These are phyloP conservation scores for Todus mexicanus DNA, from an alignment of 2,797 vertebrate species.

Conservation along the genomic window DNA sequence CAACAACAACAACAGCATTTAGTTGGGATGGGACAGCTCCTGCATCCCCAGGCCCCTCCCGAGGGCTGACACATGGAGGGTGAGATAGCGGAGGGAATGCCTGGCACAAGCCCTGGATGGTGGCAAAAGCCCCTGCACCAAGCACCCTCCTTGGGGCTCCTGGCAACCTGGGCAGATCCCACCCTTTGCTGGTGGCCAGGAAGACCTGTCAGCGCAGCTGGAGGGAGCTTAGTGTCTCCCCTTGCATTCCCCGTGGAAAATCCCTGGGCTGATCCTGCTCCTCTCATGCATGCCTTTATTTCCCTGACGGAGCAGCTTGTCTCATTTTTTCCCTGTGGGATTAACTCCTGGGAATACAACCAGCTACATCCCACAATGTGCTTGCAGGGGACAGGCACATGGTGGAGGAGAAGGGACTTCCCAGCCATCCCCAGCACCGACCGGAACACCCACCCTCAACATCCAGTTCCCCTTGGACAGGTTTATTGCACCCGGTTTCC, in stretches of 20 bases:
- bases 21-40: background rate
- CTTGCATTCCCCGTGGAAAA: background rate
- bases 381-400: rapidly evolving
- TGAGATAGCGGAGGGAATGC: background rate
- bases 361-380: background rate
- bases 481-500: background rate
- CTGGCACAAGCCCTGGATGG: background rate
- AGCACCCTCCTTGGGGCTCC: background rate
- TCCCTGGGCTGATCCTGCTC: background rate
- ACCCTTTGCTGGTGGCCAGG: background rate
- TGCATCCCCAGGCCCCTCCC: background rate
- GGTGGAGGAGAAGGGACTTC: background rate
- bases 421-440: background rate
- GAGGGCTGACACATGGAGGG: background rate
- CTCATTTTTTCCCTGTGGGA: background rate
- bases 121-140: rapidly evolving
- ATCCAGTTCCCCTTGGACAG: background rate
- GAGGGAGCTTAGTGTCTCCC: background rate
- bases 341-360: background rate
- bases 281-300: background rate
- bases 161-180: background rate
- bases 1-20: constrained; percentile 31
- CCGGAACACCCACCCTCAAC: background rate
- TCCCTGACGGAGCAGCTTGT: background rate
- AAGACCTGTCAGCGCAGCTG: rapidly evolving